phyloP scores from a whole-genome alignment of 2,113 vertebrate genomes.

The Benitochromis conjunctus region DNA sequence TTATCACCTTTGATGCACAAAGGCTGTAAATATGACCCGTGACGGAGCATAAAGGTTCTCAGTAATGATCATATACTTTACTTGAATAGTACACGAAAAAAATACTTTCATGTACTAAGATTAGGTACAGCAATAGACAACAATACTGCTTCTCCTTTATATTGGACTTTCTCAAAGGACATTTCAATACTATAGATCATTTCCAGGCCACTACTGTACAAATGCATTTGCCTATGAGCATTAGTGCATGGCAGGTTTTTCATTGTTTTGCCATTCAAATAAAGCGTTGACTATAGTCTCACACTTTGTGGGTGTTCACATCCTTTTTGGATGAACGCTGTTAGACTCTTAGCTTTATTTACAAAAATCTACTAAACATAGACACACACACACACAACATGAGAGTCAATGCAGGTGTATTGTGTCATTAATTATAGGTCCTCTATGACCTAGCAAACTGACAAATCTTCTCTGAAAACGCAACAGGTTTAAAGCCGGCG shows the following conservation, averaged over 20 bases:
- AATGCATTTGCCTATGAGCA: not conserved
- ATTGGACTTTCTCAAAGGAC: not conserved
- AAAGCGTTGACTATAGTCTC: not conserved
- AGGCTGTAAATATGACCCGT: conserved; percentile 2
- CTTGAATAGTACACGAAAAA: not conserved
- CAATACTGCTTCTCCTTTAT: not conserved
- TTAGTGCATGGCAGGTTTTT: not conserved
- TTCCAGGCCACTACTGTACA: conserved; percentile 6
- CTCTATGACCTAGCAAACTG: not conserved
- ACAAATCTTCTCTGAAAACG: not conserved
- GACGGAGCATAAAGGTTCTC: not conserved
- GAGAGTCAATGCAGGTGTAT: not conserved
- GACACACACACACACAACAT: not conserved
- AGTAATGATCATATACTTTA: not conserved
- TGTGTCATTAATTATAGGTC: not conserved
- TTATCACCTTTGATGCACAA: conserved; percentile 2
- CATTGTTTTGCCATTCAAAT: not conserved
- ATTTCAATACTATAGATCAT: conserved; percentile 15
- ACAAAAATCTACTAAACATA: not conserved
- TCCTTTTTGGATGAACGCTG: not conserved
- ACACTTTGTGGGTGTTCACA: not conserved
- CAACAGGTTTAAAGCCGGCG: not conserved
- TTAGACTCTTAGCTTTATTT: not conserved
- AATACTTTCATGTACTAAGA: not conserved
- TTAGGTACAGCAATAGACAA: not conserved